Evolutionary conservation across 1,140 invertebrate species (phyloP), one percentile per base, ranked within the genome.

Genomic region (Drosophila insularis): DNA sequence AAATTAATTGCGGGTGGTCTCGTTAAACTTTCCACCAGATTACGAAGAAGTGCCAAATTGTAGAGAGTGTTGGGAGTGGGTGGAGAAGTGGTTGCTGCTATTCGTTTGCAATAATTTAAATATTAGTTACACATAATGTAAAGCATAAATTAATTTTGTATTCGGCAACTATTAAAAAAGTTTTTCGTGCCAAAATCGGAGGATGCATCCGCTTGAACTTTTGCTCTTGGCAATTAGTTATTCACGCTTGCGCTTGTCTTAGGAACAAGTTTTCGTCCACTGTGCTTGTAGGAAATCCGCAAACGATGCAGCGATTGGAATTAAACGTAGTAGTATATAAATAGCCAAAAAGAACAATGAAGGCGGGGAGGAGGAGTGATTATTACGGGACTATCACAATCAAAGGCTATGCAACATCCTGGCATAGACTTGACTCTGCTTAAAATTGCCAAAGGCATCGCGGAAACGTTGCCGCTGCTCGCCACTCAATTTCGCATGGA

Each of bases 111-210:
- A 80, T 89, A 84, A 80, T 89, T 89, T 84, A 89, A 89, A 89
- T 89, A 89, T 89, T 80, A 89, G 84, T 89, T 89, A 89, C 77
- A 89, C 80, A 89, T 89, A 89, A 89, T 84, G 80, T 89, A 89
- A 84, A 78, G 84, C 84, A 89, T 89, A 89, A 89, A 89, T 89
- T 89, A 89, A 89, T 89, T 89, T 89, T 78, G 80, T 80, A 89
- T 89, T 89, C 84, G 74, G 70, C 75, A 89, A 80, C 82, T 87
- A 81, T 86, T 82, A 86, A 87, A 86, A 74, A 86, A 86, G 35
- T 89, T 87, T 87, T 23, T 21, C 58, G 53, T 54, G 21, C 17
- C 10, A 21, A 40, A 56, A 74, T 27, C 58, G 62, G 27, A 56
- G 62, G 27, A 56, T 67, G 66, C 78, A 82, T 76, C 75, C 82